Base-by-base conservation (phyloP, 2,113 vertebrate species). In the Ceuthmochares aereus region DNA sequence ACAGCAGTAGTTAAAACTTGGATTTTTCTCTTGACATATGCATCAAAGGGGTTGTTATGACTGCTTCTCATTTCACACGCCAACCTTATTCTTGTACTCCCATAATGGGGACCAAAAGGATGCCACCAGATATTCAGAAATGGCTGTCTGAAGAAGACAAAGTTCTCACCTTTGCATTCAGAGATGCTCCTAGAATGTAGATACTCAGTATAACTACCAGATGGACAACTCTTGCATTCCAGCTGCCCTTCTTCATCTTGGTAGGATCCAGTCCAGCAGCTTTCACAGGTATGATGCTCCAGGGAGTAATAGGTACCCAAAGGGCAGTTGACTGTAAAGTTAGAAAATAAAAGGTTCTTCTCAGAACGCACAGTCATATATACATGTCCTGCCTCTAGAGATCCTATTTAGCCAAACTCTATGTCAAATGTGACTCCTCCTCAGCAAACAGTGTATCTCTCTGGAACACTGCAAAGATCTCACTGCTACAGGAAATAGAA, bases 171-270 rank as follows among this genome's bases (percentile, higher is more conserved):
- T 99, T 98, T 99, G 95, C 99, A 99, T 94, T 99, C 99, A 0
- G 97, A 97, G 83, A 98, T 40, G 90, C 98, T 99, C 95, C 99
- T 99, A 27, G 99, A 99, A 84, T 99, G 99, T 29, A 99, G 98
- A 94, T 99, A 99, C 29, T 99, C 98, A 0, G 99, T 99, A 75
- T 98, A 98, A n/a, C 97, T 99, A 59, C 98, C 99, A 45, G 98
- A 93, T 3, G 99, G 98, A 90, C 99, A 99, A 76, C 96, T 98
- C 96, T 99, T 99, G 89, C 99, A 99, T 91, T 99, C 99, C 55
- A 99, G 96, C 79, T 99, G 99, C 37, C 99, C 99, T 97, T 99
- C 99, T 91, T 99, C 98, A 93, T 99, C 99, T 95, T 99, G 99
- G 95, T 98, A 99, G 82, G 98, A 99, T 36, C 99, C 99, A 80